Percentiles rank a stretch among this genome's conserved stretches.
Evolutionary conservation across 1,140 invertebrate genomes (phyloP).

Genomic region (Heterodera carotae): DNA sequence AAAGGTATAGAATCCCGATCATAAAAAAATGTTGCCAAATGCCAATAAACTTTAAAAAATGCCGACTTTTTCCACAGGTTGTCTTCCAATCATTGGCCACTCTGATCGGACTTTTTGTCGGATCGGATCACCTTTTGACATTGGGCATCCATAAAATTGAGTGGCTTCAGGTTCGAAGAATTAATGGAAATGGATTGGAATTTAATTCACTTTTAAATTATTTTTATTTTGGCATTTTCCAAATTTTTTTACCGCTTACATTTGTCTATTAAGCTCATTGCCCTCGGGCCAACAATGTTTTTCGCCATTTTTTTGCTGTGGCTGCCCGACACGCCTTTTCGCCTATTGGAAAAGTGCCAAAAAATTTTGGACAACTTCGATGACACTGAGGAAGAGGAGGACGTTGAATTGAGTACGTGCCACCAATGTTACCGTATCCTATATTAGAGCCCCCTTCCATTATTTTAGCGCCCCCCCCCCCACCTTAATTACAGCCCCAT

Average conservation of each 20-base stretch:
- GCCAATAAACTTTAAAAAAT: too few species aligned
- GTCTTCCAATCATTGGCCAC: conserved; percentile 40
- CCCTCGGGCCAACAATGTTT: conserved; percentile 13
- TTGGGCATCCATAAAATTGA: conserved; percentile 24
- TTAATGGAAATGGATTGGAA: too few species aligned
- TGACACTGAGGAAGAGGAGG: not conserved
- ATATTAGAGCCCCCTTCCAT: too few species aligned
- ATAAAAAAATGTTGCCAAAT: too few species aligned
- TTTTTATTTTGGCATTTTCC: not conserved
- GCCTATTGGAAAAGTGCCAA: conserved; percentile 22
- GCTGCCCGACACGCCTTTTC: conserved; percentile 35
- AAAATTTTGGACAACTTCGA: conserved; percentile 14
- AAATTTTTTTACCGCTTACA: not conserved
- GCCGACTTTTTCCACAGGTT: conserved; percentile 36
- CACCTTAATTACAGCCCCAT: too few species aligned
- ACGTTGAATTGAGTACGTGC: conserved; percentile 18
- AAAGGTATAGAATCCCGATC: too few species aligned
- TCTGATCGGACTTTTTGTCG: conserved; percentile 33
- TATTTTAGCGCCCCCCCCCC: too few species aligned
- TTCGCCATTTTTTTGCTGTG: conserved; percentile 36
- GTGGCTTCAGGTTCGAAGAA: conserved; percentile 29
- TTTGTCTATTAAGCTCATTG: conserved; percentile 39
- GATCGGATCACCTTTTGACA: conserved; percentile 25
- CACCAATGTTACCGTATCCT: too few species aligned
- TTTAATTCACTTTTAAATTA: conserved; percentile 6